Conservation (phyloP, 2,888 invertebrate genomes). For the Polymixis flavicincta region DNA sequence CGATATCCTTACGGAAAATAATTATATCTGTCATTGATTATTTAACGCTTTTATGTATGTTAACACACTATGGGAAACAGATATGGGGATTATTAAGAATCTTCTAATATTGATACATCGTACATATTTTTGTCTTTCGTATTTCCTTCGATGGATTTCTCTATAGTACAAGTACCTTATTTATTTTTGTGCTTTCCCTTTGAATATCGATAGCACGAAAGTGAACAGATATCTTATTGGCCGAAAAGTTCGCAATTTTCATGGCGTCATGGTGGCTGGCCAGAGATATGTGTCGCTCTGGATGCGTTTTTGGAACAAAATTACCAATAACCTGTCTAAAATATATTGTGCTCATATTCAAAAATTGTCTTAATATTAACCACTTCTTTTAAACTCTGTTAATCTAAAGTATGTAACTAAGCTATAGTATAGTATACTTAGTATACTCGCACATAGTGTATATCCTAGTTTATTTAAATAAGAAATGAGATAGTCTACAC, state of each 20-base stretch:
- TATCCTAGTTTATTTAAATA: conserved; percentile 3
- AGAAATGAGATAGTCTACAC: background rate
- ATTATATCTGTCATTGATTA: background rate
- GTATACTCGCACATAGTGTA: background rate
- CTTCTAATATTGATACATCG: background rate
- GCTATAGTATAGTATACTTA: background rate
- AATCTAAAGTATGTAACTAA: background rate
- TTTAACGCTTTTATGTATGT: conserved; percentile 1
- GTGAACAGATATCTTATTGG: background rate
- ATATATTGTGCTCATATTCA: background rate
- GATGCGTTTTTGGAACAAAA: background rate
- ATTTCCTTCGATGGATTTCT: background rate
- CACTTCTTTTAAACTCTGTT: background rate
- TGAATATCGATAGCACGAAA: background rate
- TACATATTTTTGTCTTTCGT: background rate
- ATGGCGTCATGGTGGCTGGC: background rate
- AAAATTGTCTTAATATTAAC: background rate
- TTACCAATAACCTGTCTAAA: background rate
- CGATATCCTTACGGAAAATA: conserved; percentile 22
- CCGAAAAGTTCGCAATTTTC: background rate
- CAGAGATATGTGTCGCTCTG: too few species aligned
- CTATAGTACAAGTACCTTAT: background rate
- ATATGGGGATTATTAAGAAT: background rate
- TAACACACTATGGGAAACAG: conserved; percentile 3
- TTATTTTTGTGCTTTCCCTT: background rate